Evolutionary conservation across 2,797 vertebrate genomes (phyloP).

Genomic region (Podarcis siculus): DNA sequence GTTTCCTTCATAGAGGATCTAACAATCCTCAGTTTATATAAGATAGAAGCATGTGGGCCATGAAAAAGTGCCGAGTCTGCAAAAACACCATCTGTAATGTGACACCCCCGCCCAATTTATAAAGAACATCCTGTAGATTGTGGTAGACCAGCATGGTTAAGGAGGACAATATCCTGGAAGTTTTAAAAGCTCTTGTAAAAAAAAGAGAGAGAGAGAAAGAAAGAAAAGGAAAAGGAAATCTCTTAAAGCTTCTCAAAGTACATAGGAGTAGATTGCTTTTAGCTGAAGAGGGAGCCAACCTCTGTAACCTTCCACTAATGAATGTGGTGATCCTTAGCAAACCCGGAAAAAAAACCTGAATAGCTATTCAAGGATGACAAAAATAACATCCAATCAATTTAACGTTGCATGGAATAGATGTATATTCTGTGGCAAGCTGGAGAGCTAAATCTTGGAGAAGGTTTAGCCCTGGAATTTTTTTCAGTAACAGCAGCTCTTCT

Average conservation of each 20-base stretch:
- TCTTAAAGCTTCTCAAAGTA: neutral
- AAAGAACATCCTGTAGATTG: neutral
- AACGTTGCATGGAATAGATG: neutral
- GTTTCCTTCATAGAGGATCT: neutral
- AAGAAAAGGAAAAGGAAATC: no score
- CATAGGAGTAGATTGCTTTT: conserved; percentile 15
- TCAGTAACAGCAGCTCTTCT: neutral
- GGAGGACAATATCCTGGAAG: neutral
- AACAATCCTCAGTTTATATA: neutral
- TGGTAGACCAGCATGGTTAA: accelerated
- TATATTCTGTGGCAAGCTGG: neutral
- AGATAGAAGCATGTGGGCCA: neutral
- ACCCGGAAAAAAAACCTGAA: neutral
- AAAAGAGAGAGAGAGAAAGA: neutral
- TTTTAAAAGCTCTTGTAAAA: neutral
- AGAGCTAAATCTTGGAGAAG: neutral
- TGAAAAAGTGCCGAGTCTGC: neutral
- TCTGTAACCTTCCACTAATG: conserved; percentile 7
- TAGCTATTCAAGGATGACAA: conserved; percentile 1
- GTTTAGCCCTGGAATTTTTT: neutral
- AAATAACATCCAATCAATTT: neutral
- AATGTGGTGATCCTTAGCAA: neutral
- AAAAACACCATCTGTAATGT: accelerated
- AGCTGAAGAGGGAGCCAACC: conserved; percentile 21
- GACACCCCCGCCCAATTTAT: neutral